Evolutionary conservation across 2,113 vertebrate species (phyloP).

Genomic region (Cairina moschata): DNA sequence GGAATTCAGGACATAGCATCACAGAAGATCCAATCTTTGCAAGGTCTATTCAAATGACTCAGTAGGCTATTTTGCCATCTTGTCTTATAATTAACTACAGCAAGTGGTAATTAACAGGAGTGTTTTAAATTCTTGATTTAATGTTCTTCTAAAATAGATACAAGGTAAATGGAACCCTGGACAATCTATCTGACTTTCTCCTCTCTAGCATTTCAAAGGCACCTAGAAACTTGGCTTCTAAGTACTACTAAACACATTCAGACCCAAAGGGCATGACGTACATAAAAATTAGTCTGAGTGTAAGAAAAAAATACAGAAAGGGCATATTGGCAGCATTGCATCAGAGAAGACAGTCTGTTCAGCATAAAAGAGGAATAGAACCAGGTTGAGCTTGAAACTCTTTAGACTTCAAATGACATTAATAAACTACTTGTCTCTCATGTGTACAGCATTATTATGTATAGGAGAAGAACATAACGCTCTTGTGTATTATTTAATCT

Average conservation of each 20-base stretch:
- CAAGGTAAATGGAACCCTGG: constrained; percentile 35
- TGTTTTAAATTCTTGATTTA: constrained; percentile 48
- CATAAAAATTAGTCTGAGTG: constrained; percentile 39
- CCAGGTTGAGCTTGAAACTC: constrained; percentile 10
- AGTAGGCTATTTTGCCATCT: constrained; percentile 28
- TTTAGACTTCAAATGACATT: not conserved
- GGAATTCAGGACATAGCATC: not conserved
- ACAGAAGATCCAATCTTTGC: not conserved
- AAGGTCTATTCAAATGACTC: not conserved
- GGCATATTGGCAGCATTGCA: constrained; percentile 34
- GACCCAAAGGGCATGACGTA: constrained; percentile 50
- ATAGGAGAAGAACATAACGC: not conserved
- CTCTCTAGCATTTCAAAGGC: constrained; percentile 56
- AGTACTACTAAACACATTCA: constrained; percentile 59
- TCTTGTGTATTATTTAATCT: not conserved
- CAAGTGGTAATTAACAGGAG: constrained; percentile 19
- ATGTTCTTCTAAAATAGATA: constrained; percentile 18
- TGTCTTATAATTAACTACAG: constrained; percentile 24
- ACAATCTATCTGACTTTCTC: constrained; percentile 38
- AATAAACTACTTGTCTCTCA: not conserved
- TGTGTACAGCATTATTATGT: not conserved
- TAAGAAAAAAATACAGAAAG: constrained; percentile 25
- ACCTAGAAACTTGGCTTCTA: constrained; percentile 56
- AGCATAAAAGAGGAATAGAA: not conserved
- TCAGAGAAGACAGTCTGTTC: constrained; percentile 3